Conservation (phyloP, 2,113 vertebrate genomes). For the Pangasianodon hypophthalmus region DNA sequence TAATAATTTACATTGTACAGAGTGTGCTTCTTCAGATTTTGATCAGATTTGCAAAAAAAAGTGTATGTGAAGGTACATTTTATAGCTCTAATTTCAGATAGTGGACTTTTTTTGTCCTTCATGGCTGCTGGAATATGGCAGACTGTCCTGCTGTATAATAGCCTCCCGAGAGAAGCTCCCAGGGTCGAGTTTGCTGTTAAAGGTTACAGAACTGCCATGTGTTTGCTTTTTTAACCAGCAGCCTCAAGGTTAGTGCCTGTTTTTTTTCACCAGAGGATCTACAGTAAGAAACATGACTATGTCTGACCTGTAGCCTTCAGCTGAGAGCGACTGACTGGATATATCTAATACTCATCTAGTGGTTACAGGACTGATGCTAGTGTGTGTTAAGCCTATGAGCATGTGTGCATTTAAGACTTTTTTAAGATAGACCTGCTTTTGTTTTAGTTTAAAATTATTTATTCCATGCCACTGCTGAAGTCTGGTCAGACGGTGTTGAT, state of each 20-base stretch:
- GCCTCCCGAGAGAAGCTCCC: constrained; percentile 4
- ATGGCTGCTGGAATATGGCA: background rate
- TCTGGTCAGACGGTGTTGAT: background rate
- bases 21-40: background rate
- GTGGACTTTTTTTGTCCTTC: background rate
- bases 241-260: background rate
- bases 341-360: background rate
- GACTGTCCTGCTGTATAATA: background rate
- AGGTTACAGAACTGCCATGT: constrained; percentile 5
- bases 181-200: constrained; percentile 24
- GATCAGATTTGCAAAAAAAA: background rate
- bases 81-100: background rate
- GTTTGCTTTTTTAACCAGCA: background rate
- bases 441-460: background rate
- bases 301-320: constrained; percentile 14
- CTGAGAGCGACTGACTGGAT: background rate
- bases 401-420: background rate
- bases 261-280: background rate
- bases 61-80: too few relatives aligned
- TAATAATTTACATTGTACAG: background rate
- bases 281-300: background rate
- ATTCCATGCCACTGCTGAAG: background rate
- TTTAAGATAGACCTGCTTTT: background rate
- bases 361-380: background rate
- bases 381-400: background rate